Conservation (phyloP, 2,888 invertebrate genomes). For the Agelastica alni region DNA sequence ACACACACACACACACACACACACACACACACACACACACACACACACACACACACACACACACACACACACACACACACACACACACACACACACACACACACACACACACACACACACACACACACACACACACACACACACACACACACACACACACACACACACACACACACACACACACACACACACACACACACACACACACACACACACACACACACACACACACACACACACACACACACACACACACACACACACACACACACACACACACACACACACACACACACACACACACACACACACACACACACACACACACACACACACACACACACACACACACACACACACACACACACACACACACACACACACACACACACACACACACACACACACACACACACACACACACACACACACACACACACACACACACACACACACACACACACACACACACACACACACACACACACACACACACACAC, state of each 20-base stretch:
- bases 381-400: slow-evolving; percentile 8
- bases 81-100: slow-evolving; percentile 13
- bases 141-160: slow-evolving; percentile 13
- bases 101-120: slow-evolving; percentile 13
- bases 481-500: slow-evolving; percentile 8
- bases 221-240: slow-evolving; percentile 9
- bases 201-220: slow-evolving; percentile 13
- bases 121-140: slow-evolving; percentile 13
- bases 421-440: slow-evolving; percentile 8
- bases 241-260: slow-evolving; percentile 8
- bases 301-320: slow-evolving; percentile 8
- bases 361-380: slow-evolving; percentile 8
- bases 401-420: slow-evolving; percentile 8
- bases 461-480: slow-evolving; percentile 8
- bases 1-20: slow-evolving; percentile 13
- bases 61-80: slow-evolving; percentile 13
- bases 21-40: slow-evolving; percentile 13
- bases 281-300: slow-evolving; percentile 8
- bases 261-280: slow-evolving; percentile 8
- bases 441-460: slow-evolving; percentile 8
- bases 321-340: slow-evolving; percentile 8
- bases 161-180: slow-evolving; percentile 13
- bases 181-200: slow-evolving; percentile 13
- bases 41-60: slow-evolving; percentile 13
- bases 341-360: slow-evolving; percentile 8